phyloP scores from a whole-genome alignment of 2,797 vertebrate species.

The Coendou prehensilis region DNA sequence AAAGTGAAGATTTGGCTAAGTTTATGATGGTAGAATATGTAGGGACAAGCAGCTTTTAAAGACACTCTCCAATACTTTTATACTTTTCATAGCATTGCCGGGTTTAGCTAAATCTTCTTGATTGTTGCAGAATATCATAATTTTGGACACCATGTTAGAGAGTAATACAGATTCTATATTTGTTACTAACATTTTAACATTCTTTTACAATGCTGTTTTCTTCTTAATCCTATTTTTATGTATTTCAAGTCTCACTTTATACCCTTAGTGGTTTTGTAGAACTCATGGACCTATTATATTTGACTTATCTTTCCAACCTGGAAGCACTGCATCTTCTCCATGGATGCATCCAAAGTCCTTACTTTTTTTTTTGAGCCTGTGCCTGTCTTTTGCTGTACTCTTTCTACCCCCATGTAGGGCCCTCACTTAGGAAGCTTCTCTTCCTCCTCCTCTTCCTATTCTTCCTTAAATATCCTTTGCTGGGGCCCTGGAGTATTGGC shows the following conservation, averaged over 20 bases:
- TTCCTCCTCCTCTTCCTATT: accelerated
- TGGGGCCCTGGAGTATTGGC: not conserved
- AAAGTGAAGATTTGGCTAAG: conserved; percentile 45
- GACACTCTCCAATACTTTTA: not conserved
- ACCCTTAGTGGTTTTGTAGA: not conserved
- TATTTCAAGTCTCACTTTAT: not conserved
- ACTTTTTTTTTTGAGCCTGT: not conserved
- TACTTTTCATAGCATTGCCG: not conserved
- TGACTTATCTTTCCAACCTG: not conserved
- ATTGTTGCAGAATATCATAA: not conserved
- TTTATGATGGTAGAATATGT: conserved; percentile 42
- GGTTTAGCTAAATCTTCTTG: not conserved
- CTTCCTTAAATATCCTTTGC: not conserved
- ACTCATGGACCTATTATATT: not conserved
- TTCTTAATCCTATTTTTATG: not conserved
- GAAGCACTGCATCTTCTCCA: not conserved
- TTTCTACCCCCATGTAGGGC: not conserved
- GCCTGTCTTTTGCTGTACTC: not conserved
- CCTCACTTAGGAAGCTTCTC: not conserved
- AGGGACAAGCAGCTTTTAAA: not conserved
- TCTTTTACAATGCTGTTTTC: not conserved
- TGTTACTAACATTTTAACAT: not conserved
- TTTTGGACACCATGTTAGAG: not conserved
- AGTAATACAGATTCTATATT: not conserved
- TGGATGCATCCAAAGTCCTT: not conserved